Percentiles rank a stretch among this genome's conserved stretches.
Conservation (phyloP, 2,797 vertebrate species). For the Hypotaenidia okinawae region DNA sequence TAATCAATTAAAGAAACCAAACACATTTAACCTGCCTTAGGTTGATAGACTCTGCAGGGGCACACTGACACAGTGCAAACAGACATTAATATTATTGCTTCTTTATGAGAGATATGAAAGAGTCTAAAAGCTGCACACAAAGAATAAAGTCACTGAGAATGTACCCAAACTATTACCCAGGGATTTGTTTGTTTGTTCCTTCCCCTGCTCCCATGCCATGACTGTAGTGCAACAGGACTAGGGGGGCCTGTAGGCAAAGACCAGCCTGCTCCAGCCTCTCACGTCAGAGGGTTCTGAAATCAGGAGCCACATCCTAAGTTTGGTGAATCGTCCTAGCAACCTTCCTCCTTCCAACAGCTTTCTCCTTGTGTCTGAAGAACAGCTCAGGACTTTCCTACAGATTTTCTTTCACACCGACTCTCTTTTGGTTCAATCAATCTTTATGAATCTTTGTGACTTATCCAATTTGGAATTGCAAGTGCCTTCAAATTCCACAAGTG, state of each 20-base stretch:
- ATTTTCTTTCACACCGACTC: not conserved
- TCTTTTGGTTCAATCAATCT: not conserved
- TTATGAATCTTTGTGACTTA: not conserved
- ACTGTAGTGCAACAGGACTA: not conserved
- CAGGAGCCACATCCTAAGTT: not conserved
- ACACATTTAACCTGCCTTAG: not conserved
- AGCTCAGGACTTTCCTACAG: not conserved
- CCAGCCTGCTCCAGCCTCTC: not conserved
- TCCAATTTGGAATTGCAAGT: not conserved
- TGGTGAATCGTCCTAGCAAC: fast-evolving
- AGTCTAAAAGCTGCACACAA: not conserved
- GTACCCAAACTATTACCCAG: not conserved
- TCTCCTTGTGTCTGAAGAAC: not conserved
- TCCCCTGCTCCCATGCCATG: not conserved
- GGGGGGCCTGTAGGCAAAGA: too few species aligned
- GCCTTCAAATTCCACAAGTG: not conserved
- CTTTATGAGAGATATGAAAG: not conserved
- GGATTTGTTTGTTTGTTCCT: not conserved
- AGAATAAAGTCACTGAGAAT: not conserved
- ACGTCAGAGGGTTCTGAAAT: not conserved
- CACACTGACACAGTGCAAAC: not conserved
- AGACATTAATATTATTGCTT: not conserved
- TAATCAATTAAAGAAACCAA: not conserved
- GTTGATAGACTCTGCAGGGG: not conserved
- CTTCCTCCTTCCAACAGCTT: not conserved